A percentile compares a stretch with the other conserved stretches of the same genome.
Evolutionary conservation across 2,888 invertebrate genomes (phyloP).

Genomic region (Phragmatobia fuliginosa): DNA sequence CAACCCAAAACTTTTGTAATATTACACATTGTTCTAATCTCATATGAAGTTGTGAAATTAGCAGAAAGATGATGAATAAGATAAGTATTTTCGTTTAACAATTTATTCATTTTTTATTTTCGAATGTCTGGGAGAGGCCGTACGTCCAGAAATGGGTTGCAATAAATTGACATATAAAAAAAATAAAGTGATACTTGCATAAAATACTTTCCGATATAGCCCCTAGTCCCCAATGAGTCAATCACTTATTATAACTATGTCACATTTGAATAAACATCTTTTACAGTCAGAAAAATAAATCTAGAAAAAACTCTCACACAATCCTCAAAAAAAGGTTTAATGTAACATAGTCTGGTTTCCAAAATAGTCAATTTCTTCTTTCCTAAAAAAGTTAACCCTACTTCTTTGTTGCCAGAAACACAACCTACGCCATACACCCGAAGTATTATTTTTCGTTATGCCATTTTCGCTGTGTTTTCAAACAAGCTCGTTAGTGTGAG

Average conservation of each 20-base stretch:
- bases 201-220: no score
- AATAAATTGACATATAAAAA: no score
- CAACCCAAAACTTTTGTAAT: no score
- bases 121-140: no score
- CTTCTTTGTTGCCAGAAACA: not conserved
- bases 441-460: constrained; percentile 4
- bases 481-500: constrained; percentile 37
- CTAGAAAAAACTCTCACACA: not conserved
- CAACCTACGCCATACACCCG: not conserved
- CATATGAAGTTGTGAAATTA: not conserved
- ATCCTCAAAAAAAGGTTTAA: not conserved
- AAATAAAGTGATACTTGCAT: no score
- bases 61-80: not conserved
- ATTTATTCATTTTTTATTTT: no score
- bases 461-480: constrained; percentile 27
- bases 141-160: no score
- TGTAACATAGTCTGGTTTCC: not conserved
- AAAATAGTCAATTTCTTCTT: not conserved
- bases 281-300: not conserved
- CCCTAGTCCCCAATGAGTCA: no score
- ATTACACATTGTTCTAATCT: not conserved
- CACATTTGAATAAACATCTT: not conserved
- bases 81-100: no score
- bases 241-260: not conserved
- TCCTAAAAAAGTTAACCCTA: not conserved